Base-by-base conservation (phyloP, 2,797 vertebrate species). In the Uromys caudimaculatus region DNA sequence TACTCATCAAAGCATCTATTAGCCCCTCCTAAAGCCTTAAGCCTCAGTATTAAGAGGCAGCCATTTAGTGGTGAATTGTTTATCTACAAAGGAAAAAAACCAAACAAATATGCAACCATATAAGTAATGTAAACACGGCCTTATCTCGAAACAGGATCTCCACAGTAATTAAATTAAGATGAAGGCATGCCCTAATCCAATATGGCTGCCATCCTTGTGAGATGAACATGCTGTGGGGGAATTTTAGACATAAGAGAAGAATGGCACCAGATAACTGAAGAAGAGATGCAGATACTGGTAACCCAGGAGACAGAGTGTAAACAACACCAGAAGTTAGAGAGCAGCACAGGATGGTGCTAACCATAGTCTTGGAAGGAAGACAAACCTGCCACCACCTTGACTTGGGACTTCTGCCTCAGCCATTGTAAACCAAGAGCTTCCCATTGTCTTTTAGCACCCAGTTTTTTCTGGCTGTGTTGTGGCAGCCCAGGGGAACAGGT, bases 61-160 rank as follows among this genome's bases (percentile, higher is more conserved):
- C 67, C 67, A 23, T 83, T 58, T n/a, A 38, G 23, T 12, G 35
- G 29, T 81, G 52, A 91, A 52, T 35, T 64, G n/a, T 89, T n/a
- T 32, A 38, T 69, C 69, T 38, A 38, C 17, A 38, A 71, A 71
- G n/a, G 23, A 71, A 35, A 19, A 21, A 23, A 58, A 54, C 16
- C 3, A 54, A 54, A 16, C 8, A 52, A 12, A 52, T 82, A 89
- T 69, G 32, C 44, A n/a, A 11, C 41, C 76, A 5, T 76, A 86
- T 24, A 24, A 76, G 11, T 12, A 50, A 47, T 16, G 29, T 50
- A 35, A 69, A 83, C n/a, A 41, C 67, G 41, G 56, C n/a, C 24
- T 76, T 67, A 76, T 84, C 86, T 64, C 38, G 29, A 96, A 96
- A 91, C 2, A 89, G 23, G 23, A 9, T 71, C 52, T 91, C 79